Percentiles rank a stretch among this genome's conserved stretches.
phyloP scores from a whole-genome alignment of 2,113 vertebrate genomes.

The Boleophthalmus pectinirostris region DNA sequence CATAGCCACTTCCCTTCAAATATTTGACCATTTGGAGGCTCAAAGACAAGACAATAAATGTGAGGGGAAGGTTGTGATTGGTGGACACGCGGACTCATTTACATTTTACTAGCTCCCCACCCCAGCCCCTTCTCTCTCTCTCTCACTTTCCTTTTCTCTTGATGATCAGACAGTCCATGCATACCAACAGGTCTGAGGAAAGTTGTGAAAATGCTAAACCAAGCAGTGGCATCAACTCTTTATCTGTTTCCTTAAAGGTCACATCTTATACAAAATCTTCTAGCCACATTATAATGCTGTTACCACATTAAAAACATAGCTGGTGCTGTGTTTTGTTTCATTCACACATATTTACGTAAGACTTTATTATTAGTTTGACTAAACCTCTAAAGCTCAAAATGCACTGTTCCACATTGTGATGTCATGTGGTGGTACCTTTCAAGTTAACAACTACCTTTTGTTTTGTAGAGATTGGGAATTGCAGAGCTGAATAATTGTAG shows the following conservation, averaged over 20 bases:
- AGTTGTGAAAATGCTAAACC: conserved; percentile 10
- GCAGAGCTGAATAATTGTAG: too few species aligned
- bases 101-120: conserved; percentile 41
- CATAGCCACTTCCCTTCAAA: conserved; percentile 54
- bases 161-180: conserved; percentile 33
- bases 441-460: too few species aligned
- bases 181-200: conserved; percentile 28
- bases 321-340: too few species aligned
- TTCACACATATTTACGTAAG: too few species aligned
- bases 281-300: too few species aligned
- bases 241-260: conserved; percentile 19
- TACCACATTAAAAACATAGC: too few species aligned
- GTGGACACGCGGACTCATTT: conserved; percentile 28
- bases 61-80: conserved; percentile 16
- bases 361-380: too few species aligned
- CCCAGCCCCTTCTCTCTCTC: background rate
- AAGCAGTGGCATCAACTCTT: conserved; percentile 31
- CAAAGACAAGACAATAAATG: conserved; percentile 57
- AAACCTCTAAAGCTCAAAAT: too few species aligned
- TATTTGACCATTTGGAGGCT: conserved; percentile 52
- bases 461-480: too few species aligned
- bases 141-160: background rate
- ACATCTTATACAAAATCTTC: too few species aligned
- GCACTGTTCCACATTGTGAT: too few species aligned
- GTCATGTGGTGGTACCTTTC: too few species aligned